Conservation (phyloP, 2,888 invertebrate species). For the Hyppa rectilinea region DNA sequence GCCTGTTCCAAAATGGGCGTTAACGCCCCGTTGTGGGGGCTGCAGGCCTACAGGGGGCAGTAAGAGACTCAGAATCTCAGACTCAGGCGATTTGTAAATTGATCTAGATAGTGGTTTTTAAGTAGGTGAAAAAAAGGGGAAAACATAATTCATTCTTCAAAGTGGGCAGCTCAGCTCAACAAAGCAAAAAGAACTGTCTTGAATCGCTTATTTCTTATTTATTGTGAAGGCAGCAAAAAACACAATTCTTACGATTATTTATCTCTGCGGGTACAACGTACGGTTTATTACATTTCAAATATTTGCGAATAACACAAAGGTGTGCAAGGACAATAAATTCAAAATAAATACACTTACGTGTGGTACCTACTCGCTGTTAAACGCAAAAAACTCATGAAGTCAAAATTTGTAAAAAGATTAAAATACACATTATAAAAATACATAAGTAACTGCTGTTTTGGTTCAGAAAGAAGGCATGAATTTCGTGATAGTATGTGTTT, state of each 20-base stretch:
- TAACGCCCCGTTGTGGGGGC: no score
- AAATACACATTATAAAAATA: not conserved
- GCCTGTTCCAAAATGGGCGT: no score
- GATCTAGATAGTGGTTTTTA: no score
- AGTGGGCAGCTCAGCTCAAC: not conserved
- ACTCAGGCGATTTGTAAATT: no score
- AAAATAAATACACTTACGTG: not conserved
- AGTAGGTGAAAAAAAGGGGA: no score
- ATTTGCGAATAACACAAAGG: not conserved
- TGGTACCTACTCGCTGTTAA: not conserved
- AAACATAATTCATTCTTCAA: no score
- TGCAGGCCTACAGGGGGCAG: no score
- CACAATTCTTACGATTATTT: not conserved
- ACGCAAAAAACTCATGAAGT: not conserved
- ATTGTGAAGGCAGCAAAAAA: conserved; percentile 12
- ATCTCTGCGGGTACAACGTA: not conserved
- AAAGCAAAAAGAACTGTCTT: not conserved
- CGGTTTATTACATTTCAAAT: not conserved
- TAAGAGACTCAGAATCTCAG: no score
- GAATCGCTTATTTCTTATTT: not conserved
- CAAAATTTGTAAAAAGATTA: not conserved
- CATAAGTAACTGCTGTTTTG: not conserved
- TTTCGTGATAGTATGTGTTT: no score
- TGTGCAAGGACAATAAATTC: not conserved
- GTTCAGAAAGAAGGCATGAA: not conserved